Base-by-base conservation (phyloP, 2,113 vertebrate genomes). In the Cacatua alba region DNA sequence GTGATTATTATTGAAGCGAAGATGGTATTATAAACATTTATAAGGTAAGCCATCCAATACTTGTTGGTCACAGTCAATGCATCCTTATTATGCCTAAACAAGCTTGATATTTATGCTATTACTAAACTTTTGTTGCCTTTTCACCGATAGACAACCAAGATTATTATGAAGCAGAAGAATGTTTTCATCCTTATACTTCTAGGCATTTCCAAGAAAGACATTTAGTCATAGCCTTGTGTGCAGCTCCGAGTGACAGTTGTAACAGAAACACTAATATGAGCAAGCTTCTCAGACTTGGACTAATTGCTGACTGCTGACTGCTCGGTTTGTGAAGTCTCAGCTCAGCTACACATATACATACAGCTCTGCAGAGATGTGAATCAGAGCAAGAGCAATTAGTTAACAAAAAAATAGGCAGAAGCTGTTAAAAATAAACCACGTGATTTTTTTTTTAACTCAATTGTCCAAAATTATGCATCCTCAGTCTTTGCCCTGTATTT, bases 221-320 rank as follows among this genome's bases (percentile, higher is more conserved):
- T 95, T 97, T 96, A 96, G 91, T 95, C 91, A 94, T 64, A 96
- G 87, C 39, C 82, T 46, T 87, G 79, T 52, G 68, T 84, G 82
- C 75, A 91, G 86, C 89, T 91, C 89, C 14, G 11, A 96, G 92
- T 91, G 90, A 84, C 13, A 39, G 79, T 17, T 95, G 72, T 39
- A 94, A 78, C 79, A 88, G 82, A 88, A 90, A 94, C 55, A 80
- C 91, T 60, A 68, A 77, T 64, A 65, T 53, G 82, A 97, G 88
- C 95, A 92, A 90, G 82, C 92, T 92, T 80, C 92, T 94, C 92
- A 96, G 94, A 95, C 92, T 88, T 97, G 86, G 95, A 95, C 76
- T 95, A 97, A 97, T 88, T 92, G 94, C 89, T 95, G 82, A 68
- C 39, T 87, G 91, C 92, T 92, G 94, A 94, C 94, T 91, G 92